A percentile compares a stretch with the other conserved stretches of the same genome.
phyloP scores from a whole-genome alignment of 1,140 invertebrate species.

The Drosophila tristis region DNA sequence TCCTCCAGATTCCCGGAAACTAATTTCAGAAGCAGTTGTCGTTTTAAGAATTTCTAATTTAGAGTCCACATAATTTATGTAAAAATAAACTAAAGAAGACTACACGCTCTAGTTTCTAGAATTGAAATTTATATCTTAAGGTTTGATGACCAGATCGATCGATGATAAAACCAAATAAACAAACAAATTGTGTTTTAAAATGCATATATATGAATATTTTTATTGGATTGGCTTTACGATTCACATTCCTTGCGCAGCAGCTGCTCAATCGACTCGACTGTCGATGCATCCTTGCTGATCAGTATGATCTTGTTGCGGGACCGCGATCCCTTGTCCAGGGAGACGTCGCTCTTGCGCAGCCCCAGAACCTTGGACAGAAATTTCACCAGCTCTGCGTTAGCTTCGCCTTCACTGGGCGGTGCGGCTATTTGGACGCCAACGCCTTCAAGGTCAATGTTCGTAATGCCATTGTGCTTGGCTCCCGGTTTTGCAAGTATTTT shows the following conservation, averaged over 20 bases:
- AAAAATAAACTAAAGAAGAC: slow-evolving; percentile 69
- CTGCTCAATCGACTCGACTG: slow-evolving; percentile 55
- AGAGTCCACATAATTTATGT: slow-evolving; percentile 78
- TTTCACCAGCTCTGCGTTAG: slow-evolving; percentile 90
- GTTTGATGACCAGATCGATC: slow-evolving; percentile 62
- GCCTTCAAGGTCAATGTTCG: slow-evolving; percentile 85
- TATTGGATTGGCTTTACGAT: slow-evolving; percentile 21
- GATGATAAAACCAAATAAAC: slow-evolving; percentile 69
- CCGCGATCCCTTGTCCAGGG: slow-evolving; percentile 85
- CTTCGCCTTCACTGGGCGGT: slow-evolving; percentile 91
- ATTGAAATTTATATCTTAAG: slow-evolving; percentile 50
- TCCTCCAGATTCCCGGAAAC: slow-evolving; percentile 13
- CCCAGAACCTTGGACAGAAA: slow-evolving; percentile 88
- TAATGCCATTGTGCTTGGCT: slow-evolving; percentile 89
- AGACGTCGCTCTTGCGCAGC: slow-evolving; percentile 89
- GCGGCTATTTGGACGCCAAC: slow-evolving; percentile 89
- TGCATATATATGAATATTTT: slow-evolving; percentile 6
- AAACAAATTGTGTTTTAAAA: slow-evolving; percentile 55
- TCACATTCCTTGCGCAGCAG: slow-evolving; percentile 65
- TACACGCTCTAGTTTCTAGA: slow-evolving; percentile 57
- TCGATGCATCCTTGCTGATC: slow-evolving; percentile 73
- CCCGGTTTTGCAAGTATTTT: slow-evolving; percentile 91
- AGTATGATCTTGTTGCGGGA: slow-evolving; percentile 83
- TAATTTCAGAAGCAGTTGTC: slow-evolving; percentile 72
- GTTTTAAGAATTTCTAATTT: slow-evolving; percentile 76